Evolutionary conservation across 2,888 invertebrate species (phyloP), one percentile per base, ranked within the genome.

Genomic region (Agrotis exclamationis): DNA sequence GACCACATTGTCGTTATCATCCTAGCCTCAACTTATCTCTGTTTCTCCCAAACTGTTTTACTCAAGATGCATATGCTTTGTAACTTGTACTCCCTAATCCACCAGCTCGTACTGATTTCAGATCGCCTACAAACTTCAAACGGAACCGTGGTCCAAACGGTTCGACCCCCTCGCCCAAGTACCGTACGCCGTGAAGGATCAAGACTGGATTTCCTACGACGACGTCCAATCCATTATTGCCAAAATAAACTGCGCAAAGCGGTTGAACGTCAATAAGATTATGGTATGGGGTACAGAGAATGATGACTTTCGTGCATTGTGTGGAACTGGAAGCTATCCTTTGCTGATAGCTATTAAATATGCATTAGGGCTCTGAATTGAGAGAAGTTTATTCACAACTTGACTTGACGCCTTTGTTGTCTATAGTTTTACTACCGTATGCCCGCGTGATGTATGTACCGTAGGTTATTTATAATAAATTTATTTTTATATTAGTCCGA

Each of bases 241-340:
- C 1, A 97, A 97, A 93, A 80, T 93, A 0, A 75, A 92, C 64
- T 94, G 89, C 65, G 94, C 91, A 0, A 80, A 88, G 51, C 97
- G 65, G 96, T 96, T 65, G 0, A 89, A 90, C n/a, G 63, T 95
- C 16, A 88, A 85, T 18, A 98, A 98, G 39, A 95, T 96, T 0
- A 98, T 98, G 98, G 87, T 98, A 0, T 98, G 98, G 98, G 97
- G 98, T 54, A 95, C 98, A 13, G 98, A 98, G 88, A 97, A 97
- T 6, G 98, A 98, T 84, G 98, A 98, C 87, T 98, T 98, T 85
- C 93, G 88, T 18, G 98, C 97, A 0, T 82, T 88, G 0, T 98
- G 98, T 83, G 97, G 97, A 0, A 87, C 85, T 7, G 95, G 94
- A 48, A 94, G 94, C 59, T 97, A 96, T 89, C 97, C 97, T 0